Base-by-base conservation (phyloP, 2,888 invertebrate genomes). In the Alviniconcha strummeri region DNA sequence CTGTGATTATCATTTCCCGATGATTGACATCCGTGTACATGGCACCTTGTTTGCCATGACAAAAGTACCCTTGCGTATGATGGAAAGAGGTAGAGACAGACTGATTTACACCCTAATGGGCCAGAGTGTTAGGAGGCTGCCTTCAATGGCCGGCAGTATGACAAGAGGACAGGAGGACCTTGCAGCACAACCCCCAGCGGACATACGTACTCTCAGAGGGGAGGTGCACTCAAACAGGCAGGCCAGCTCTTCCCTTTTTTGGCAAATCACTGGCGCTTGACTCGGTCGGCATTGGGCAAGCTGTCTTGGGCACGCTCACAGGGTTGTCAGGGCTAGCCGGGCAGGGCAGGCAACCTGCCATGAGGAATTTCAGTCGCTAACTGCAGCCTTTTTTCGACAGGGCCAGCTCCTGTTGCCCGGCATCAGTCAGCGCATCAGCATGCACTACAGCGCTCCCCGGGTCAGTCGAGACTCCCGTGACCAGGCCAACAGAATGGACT, bases 401-500 rank as follows among this genome's bases (percentile, higher is more conserved):
- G 90, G 90, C 67, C 84, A 85, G 83, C 86, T 92, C 81, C 84
- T 85, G 71, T 87, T 91, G 57, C 90, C 91, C 83, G 90, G 92
- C 82, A 89, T 90, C 84, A 89, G 89, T 84, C 85, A 86, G 19
- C 82, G 77, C 0, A 89, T 92, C 82, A 88, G 87, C 75, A 91
- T 91, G 90, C 89, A 90, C 88, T 91, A 90, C 88, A 90, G 91
- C 82, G 90, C 90, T 19, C 90, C 91, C 5, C 90, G 90, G 82
- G 87, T 88, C 67, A 87, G 88, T 9, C 88, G 88, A 82, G 90
- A 90, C 79, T 90, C 89, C 85, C 86, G 87, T 54, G 83, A 86
- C 74, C 83, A 86, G 8, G 88, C 89, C 83, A 90, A 89, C 76
- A 67, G 76, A 69, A 89, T 89, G 82, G 94, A 94, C 88, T 94